These are phyloP conservation scores for Hydractinia echinata DNA, from an alignment of 30 jellyfish, hydroid and myxozoan species.

Conservation along the genomic window DNA sequence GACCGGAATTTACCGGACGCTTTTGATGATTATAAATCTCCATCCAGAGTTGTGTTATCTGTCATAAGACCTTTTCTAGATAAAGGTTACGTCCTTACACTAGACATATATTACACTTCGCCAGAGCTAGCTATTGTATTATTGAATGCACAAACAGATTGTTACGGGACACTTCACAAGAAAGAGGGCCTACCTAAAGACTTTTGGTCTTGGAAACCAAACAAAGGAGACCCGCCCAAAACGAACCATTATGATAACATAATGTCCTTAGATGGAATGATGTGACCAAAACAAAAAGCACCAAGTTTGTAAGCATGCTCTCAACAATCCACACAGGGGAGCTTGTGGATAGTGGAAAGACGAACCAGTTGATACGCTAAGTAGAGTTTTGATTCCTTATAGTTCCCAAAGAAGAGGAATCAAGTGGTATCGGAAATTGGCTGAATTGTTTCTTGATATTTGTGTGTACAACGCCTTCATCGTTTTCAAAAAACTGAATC, in stretches of 20 bases:
- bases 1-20: not conserved
- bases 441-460: slow-evolving; percentile 31
- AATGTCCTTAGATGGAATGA: slow-evolving; percentile 31
- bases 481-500: slow-evolving; percentile 22
- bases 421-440: slow-evolving; percentile 26
- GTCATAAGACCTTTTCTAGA: not conserved
- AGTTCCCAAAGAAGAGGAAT: slow-evolving; percentile 24
- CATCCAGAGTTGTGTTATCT: slow-evolving; percentile 9
- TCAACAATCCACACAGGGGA: no score
- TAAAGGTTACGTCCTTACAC: slow-evolving; percentile 21
- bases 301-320: no score
- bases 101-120: slow-evolving; percentile 23
- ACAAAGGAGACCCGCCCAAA: slow-evolving; percentile 28
- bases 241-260: not conserved
- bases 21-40: slow-evolving; percentile 1
- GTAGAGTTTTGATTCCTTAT: slow-evolving; percentile 27
- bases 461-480: slow-evolving; percentile 23
- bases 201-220: slow-evolving; percentile 21
- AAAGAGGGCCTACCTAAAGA: slow-evolving; percentile 3
- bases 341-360: no score
- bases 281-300: slow-evolving; percentile 22
- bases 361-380: no score
- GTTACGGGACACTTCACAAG: slow-evolving; percentile 34
- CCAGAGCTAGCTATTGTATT: slow-evolving; percentile 9
- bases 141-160: slow-evolving; percentile 17